phyloP scores from a whole-genome alignment of 2,797 vertebrate species.

The Pseudotriccus pelzelni region DNA sequence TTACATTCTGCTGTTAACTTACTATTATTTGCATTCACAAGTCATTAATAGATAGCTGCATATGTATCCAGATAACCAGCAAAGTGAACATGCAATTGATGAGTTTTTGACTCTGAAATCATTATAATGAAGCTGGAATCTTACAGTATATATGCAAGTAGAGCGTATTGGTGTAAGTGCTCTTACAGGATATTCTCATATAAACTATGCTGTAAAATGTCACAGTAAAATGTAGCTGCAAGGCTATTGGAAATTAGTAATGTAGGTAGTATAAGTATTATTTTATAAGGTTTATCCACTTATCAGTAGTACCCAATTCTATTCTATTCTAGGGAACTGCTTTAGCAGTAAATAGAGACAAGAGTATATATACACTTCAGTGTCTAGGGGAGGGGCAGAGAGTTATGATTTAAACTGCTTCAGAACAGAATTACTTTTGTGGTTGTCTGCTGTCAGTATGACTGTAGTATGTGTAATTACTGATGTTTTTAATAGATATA shows the following conservation, averaged over 20 bases:
- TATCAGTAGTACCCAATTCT: not conserved
- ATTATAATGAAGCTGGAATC: not conserved
- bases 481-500: not conserved
- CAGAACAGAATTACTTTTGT: not conserved
- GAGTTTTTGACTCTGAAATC: not conserved
- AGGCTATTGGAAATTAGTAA: slow-evolving; percentile 20
- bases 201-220: slow-evolving; percentile 22
- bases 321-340: not conserved
- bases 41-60: not conserved
- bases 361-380: not conserved
- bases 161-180: not conserved
- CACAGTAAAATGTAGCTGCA: slow-evolving; percentile 24
- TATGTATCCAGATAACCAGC: slow-evolving; percentile 9
- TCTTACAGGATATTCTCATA: not conserved
- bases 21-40: not conserved
- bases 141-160: not conserved
- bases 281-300: not conserved
- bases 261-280: slow-evolving; percentile 33
- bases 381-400: accelerated
- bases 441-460: not conserved
- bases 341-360: not conserved
- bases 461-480: not conserved
- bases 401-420: not conserved
- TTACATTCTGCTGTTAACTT: not conserved
- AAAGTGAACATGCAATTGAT: not conserved